Conservation (phyloP, 2,888 invertebrate genomes). For the Chymomyza caudatula region DNA sequence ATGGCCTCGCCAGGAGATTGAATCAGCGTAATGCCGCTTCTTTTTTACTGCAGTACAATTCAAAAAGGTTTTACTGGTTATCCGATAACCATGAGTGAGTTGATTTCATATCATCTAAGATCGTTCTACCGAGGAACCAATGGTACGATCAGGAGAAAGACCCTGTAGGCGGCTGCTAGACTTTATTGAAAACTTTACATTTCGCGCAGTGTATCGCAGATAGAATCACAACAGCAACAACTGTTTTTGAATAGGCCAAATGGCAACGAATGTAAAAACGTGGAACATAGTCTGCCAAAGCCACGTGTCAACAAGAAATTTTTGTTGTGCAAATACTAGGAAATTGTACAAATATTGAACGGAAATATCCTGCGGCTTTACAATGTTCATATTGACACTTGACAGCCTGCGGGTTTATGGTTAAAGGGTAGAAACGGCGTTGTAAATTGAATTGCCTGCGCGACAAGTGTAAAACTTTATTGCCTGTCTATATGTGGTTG, state of each 20-base stretch:
- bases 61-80: too few relatives aligned
- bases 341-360: constrained; percentile 66
- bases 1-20: too few relatives aligned
- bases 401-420: background rate
- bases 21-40: too few relatives aligned
- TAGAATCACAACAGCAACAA: constrained; percentile 19
- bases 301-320: constrained; percentile 36
- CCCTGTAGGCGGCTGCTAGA: background rate
- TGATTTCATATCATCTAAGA: too few relatives aligned
- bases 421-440: constrained; percentile 1
- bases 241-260: constrained; percentile 4
- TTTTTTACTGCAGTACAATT: too few relatives aligned
- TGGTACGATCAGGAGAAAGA: too few relatives aligned
- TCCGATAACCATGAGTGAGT: too few relatives aligned
- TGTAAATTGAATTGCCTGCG: background rate
- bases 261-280: background rate
- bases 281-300: background rate
- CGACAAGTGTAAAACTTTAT: constrained; percentile 27
- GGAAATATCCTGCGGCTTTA: constrained; percentile 63
- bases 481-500: constrained; percentile 9
- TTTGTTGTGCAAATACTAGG: constrained; percentile 54
- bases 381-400: constrained; percentile 36
- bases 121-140: too few relatives aligned
- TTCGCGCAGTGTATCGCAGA: background rate
- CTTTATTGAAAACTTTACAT: too few relatives aligned